Base-by-base conservation (phyloP, 1,140 invertebrate genomes). In the Antheraea mylitta region DNA sequence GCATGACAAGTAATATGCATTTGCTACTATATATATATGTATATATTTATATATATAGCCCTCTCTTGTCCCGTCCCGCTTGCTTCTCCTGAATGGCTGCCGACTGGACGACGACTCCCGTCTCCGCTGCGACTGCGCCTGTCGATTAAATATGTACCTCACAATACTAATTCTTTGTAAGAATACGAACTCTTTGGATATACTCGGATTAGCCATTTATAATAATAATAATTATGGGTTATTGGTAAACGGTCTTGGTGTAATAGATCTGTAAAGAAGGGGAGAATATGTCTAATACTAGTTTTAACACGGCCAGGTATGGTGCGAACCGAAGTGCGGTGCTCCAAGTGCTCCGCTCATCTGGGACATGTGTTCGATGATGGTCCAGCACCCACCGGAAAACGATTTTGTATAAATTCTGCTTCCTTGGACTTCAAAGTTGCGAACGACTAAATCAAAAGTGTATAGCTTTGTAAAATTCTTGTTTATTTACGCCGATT, bases 301-400 rank as follows among this genome's bases (percentile, higher is more conserved):
- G 95, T 98, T 94, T 96, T 98, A 94, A 95, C 96, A 94, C 97
- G 97, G 94, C 96, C 97, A 96, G 97, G 97, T 94, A 94, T 97
- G 93, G 95, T 96, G 92, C 94, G 96, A 92, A 97, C 96, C 75
- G 96, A 97, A 91, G 96, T 97, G 86, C 95, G 95, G 75, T 99
- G 98, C 88, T 95, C 97, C 64, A 94, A 97, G 81, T 99, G 99
- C 93, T 95, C 95, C 68, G 96, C 98, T 69, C 99, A 99, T 93
- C 94, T 99, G 77, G 99, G 99, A n/a, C 99, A 99, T 89, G 97
- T 99, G 38, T 99, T 99, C 93, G 97, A 99, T 84, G 99, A 99
- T 90, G 99, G 99, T 74, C 99, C 99, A 5, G 95, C 96, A 76
- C 98, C 98, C 42, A 98, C 97, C n/a, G 96, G 96, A 80, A 97